A percentile compares a stretch with the other conserved stretches of the same genome.
Evolutionary conservation across 2,113 vertebrate species (phyloP).

Genomic region (Strigops habroptila): DNA sequence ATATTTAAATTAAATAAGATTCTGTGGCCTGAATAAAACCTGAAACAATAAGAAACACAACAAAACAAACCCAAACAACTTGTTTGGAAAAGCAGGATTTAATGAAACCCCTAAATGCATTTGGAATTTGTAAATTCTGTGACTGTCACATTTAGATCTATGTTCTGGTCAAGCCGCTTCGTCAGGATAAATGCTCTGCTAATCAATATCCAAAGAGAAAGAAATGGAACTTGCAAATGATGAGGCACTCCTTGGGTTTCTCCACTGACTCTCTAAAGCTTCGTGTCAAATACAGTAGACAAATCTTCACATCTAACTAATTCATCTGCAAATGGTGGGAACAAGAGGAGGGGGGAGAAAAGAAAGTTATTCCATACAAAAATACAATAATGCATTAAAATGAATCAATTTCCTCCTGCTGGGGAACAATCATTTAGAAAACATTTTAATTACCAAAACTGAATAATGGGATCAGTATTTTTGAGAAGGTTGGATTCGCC

Average conservation of each 20-base stretch:
- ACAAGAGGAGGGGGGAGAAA: not conserved
- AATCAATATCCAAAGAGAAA: not conserved
- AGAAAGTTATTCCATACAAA: slow-evolving; percentile 1
- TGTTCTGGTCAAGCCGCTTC: not conserved
- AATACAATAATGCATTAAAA: slow-evolving; percentile 62
- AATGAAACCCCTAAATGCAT: not conserved
- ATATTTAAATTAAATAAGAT: not conserved
- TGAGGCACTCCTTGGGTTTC: slow-evolving; percentile 9
- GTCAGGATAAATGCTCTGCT: not conserved
- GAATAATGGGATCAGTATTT: slow-evolving; percentile 38
- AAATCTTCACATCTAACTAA: slow-evolving; percentile 57
- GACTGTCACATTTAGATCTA: not conserved
- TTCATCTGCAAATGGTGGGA: slow-evolving; percentile 39
- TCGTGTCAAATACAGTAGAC: not conserved
- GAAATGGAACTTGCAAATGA: not conserved
- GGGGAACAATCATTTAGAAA: slow-evolving; percentile 50
- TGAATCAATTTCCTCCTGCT: slow-evolving; percentile 51
- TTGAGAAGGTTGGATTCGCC: slow-evolving; percentile 9
- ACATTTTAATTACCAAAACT: slow-evolving; percentile 48
- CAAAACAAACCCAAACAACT: not conserved
- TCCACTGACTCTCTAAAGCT: slow-evolving; percentile 11
- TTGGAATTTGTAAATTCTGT: not conserved
- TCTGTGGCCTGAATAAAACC: not conserved
- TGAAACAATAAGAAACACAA: not conserved
- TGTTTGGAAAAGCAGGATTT: not conserved